A percentile compares a stretch with the other conserved stretches of the same genome.
Conservation (phyloP, 2,113 vertebrate genomes). For the Osmerus eperlanus region DNA sequence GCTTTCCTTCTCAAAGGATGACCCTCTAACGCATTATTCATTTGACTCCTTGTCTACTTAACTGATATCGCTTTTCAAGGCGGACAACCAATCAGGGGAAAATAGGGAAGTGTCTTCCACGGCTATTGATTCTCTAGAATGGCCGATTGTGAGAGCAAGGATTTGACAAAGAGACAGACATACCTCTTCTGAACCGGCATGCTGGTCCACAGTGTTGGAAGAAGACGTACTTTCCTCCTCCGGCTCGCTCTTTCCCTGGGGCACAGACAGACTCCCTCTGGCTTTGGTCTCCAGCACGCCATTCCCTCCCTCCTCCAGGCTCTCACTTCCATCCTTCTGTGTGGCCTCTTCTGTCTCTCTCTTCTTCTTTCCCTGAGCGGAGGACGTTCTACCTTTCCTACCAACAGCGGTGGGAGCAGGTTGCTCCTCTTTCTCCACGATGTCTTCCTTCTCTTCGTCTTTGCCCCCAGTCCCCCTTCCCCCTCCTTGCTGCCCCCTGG, state of each 20-base stretch:
- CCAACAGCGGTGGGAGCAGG: constrained; percentile 16
- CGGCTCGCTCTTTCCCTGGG: constrained; percentile 20
- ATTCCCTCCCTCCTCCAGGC: constrained; percentile 4
- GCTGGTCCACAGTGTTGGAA: constrained; percentile 7
- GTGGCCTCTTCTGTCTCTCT: not conserved
- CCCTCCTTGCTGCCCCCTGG: not conserved
- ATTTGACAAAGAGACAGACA: not conserved
- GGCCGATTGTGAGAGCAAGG: not conserved
- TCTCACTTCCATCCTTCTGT: constrained; percentile 11
- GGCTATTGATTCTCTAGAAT: too few relatives aligned
- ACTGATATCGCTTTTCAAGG: too few relatives aligned
- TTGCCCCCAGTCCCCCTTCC: constrained; percentile 8
- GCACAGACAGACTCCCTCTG: constrained; percentile 23
- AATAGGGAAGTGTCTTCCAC: too few relatives aligned
- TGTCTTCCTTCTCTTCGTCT: not conserved
- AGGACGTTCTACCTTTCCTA: constrained; percentile 37
- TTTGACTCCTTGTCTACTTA: not conserved
- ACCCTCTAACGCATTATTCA: not conserved
- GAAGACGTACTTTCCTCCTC: constrained; percentile 24
- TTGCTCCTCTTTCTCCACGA: constrained; percentile 23
- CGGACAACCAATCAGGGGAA: too few relatives aligned
- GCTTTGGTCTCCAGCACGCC: constrained; percentile 18
- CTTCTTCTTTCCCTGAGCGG: constrained; percentile 19
- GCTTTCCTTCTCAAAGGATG: constrained; percentile 20
- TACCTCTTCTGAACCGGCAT: constrained; percentile 48